These are phyloP conservation scores for Hypomecis punctinalis DNA, from an alignment of 2,888 invertebrate genomes.

Conservation along the genomic window DNA sequence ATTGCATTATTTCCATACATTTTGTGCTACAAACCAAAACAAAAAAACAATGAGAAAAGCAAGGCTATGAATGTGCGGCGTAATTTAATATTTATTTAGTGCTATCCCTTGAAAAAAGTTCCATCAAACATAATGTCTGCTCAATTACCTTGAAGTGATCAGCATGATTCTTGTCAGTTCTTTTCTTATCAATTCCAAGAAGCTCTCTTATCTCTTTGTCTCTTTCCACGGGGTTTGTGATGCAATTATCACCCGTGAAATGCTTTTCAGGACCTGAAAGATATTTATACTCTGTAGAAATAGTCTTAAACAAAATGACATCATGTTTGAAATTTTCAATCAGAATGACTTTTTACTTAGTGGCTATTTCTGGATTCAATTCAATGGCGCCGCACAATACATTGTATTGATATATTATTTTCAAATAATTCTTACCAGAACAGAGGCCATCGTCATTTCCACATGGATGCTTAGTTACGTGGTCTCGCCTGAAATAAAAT, in stretches of 20 bases:
- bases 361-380: too few species aligned
- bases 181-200: constrained; percentile 57
- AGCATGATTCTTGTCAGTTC: not conserved
- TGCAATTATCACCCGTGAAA: constrained; percentile 69
- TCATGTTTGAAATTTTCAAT: too few species aligned
- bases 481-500: constrained; percentile 47
- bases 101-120: not conserved
- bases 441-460: constrained; percentile 23
- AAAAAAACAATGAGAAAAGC: constrained; percentile 6
- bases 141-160: constrained; percentile 4
- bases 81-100: not conserved
- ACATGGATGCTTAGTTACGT: constrained; percentile 36
- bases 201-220: constrained; percentile 70
- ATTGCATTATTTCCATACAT: not conserved
- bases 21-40: constrained; percentile 10
- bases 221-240: constrained; percentile 64
- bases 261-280: constrained; percentile 65
- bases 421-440: constrained; percentile 42
- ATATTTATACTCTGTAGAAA: not conserved
- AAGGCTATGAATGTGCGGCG: not conserved
- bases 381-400: too few species aligned
- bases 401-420: too few species aligned
- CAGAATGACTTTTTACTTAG: not conserved
- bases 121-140: not conserved
- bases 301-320: not conserved